Evolutionary conservation across 2,888 invertebrate species (phyloP).

Genomic region (Drosophila rubida): DNA sequence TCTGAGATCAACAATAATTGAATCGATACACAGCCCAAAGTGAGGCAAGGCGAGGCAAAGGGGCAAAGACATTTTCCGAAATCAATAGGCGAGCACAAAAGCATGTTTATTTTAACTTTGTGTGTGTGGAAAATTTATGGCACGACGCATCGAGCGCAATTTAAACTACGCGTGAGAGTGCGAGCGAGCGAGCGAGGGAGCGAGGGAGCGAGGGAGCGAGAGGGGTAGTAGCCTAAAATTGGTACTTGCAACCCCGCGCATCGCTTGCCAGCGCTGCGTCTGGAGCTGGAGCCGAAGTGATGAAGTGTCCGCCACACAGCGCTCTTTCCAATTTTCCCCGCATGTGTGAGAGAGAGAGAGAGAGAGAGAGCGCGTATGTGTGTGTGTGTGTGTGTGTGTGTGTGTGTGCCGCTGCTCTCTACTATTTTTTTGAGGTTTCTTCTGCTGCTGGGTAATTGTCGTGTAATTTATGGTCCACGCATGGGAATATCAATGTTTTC

Average conservation of each 20-base stretch:
- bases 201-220: background rate
- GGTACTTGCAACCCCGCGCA: conserved; percentile 33
- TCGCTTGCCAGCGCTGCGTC: conserved; percentile 14
- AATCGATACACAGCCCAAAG: conserved; percentile 57
- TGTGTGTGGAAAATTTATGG: conserved; percentile 66
- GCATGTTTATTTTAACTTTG: conserved; percentile 56
- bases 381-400: conserved; percentile 25
- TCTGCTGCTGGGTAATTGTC: conserved; percentile 71
- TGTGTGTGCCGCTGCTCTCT: conserved; percentile 17
- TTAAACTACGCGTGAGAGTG: conserved; percentile 79
- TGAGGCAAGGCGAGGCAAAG: conserved; percentile 10
- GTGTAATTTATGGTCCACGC: conserved; percentile 75
- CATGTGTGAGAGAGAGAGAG: conserved; percentile 23
- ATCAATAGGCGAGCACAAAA: conserved; percentile 19
- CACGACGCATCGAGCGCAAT: conserved; percentile 67
- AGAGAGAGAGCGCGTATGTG: conserved; percentile 11
- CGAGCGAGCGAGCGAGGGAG: conserved; percentile 20
- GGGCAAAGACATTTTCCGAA: conserved; percentile 45
- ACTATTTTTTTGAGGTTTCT: conserved; percentile 27
- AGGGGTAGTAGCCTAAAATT: conserved; percentile 19
- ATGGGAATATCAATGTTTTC: conserved; percentile 77
- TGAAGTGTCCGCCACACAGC: conserved; percentile 65
- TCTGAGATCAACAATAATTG: conserved; percentile 63
- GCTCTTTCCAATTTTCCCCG: conserved; percentile 61
- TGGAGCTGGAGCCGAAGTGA: conserved; percentile 44